Evolutionary conservation across 2,113 vertebrate genomes (phyloP), one percentile per base, ranked within the genome.

Genomic region (Scatophagus argus): DNA sequence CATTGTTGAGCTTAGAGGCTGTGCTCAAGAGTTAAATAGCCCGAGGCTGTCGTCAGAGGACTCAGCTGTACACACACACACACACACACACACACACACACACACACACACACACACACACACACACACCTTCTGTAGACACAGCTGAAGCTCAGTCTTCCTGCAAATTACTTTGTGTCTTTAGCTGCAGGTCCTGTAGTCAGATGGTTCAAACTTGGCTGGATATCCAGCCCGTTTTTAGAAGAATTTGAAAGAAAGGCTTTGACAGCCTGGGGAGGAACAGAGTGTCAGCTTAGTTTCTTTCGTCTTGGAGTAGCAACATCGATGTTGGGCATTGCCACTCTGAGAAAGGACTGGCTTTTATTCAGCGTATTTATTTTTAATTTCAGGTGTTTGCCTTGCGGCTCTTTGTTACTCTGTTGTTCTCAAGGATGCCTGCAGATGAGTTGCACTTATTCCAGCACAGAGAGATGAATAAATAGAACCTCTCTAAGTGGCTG

Each of bases 111-210:
- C n/a, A n/a, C n/a, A n/a, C n/a, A n/a, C n/a, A n/a, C n/a, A n/a
- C n/a, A n/a, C n/a, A n/a, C 73, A 71, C 72, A 78, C 69, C 72
- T 84, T 52, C 64, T 76, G 82, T 64, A 73, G 68, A 72, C 64
- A 52, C 73, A 85, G 87, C 83, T 72, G 59, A 83, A 77, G 55
- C 68, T 86, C 51, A 59, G 64, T 86, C 70, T 85, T 88, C 44
- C 74, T 88, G 76, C 76, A 83, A 88, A 91, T 87, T 10, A 85
- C 46, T 81, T 76, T 84, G 74, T 81, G 31, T 81, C 79, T 81
- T 74, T 81, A 74, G 79, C 85, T 88, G 67, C 29, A 56, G 66
- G 85, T 82, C 74, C 71, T 74, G 73, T 62, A 63, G 72, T 74
- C 75, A 75, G 51, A 77, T 65, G 67, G 47, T 66, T 90, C 59